Evolutionary conservation across 2,113 vertebrate species (phyloP).

Genomic region (Microtus oregoni): DNA sequence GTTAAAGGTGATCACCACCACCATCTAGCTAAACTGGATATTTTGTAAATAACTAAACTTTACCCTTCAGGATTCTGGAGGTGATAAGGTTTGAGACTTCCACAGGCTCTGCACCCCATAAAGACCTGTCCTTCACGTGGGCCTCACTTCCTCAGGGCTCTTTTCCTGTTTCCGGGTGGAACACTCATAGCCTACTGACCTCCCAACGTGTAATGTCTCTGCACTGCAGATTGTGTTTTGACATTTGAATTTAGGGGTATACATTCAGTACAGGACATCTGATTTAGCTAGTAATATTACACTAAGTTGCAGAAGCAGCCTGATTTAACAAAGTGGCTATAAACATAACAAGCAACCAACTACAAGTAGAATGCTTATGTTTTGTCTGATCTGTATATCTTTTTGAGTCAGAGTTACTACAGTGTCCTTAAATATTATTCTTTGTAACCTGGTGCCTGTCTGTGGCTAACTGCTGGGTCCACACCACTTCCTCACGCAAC

Average conservation of each 20-base stretch:
- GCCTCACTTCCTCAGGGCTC: neutral
- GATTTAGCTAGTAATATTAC: constrained; percentile 4
- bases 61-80: neutral
- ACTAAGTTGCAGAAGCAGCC: neutral
- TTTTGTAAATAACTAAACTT: neutral
- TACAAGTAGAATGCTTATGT: constrained; percentile 8
- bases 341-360: neutral
- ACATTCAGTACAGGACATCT: neutral
- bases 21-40: neutral
- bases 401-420: constrained; percentile 36
- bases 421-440: neutral
- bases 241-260: neutral
- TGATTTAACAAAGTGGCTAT: constrained; percentile 43
- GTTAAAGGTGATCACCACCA: neutral
- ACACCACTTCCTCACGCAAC: neutral
- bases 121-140: neutral
- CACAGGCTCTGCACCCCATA: neutral
- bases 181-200: neutral
- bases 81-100: neutral
- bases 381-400: neutral
- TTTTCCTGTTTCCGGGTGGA: neutral
- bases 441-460: neutral
- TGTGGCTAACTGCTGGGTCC: neutral
- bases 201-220: neutral
- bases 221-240: neutral